Evolutionary conservation across 2,888 invertebrate species (phyloP), one percentile per base, ranked within the genome.

Genomic region (Eupithecia insigniata): DNA sequence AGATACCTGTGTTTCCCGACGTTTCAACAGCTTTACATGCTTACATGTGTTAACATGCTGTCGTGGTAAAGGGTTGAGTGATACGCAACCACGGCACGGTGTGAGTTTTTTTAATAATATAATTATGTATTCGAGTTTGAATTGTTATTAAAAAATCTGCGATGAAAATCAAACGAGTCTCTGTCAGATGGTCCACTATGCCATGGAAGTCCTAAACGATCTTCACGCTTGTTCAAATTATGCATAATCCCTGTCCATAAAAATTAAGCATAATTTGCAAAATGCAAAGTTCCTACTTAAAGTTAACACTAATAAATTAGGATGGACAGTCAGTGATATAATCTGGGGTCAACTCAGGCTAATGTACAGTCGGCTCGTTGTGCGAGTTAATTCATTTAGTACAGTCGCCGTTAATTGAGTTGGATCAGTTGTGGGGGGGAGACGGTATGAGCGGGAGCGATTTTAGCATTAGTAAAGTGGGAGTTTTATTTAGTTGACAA

Each of bases 301-400:
- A 46, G n/a, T 66, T 4, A 46, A 46, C 51, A 18, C 26, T 74
- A 60, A 55, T 28, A 46, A 71, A 74, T 72, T 64, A 74, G 71
- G 69, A 71, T 62, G 71, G 71, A 74, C 71, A 69, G 71, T 66
- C 69, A 28, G 71, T 51, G 71, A 67, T 74, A 72, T 67, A 46
- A 74, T 69, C 74, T 65, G 74, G 36, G 74, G 74, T 74, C 43
- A 74, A 69, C 71, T 69, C 69, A 30, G 74, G 74, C 58, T 69
- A 74, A 74, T 61, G 74, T 69, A 74, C 71, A 71, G 74, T 71
- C 71, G 69, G 74, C 74, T 72, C 74, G 71, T 74, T 74, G 69
- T 67, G 58, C 74, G 64, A 74, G 71, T 74, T 74, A 74, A 71
- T 67, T 74, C 74, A 71, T 69, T 74, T 71, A 74, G 58, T 71